Conservation (phyloP, 53 echinoderm and acorn worm species). For the Echinarachnius parma region DNA sequence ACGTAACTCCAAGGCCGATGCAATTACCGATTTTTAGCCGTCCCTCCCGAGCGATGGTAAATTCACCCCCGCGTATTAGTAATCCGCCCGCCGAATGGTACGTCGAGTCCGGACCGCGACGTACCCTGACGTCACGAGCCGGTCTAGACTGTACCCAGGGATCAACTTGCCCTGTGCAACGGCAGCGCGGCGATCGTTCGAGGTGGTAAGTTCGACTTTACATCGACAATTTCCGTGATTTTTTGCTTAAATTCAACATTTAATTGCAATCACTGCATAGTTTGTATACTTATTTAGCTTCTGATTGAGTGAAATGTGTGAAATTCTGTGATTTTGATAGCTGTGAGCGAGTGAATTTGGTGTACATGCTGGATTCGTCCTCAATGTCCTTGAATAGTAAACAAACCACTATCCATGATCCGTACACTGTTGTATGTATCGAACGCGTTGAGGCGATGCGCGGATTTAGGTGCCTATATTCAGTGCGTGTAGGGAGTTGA, state of each 20-base stretch:
- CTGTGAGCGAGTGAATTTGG: too few relatives aligned
- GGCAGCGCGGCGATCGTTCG: slow-evolving; percentile 6
- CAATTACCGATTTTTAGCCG: neutral
- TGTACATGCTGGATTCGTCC: neutral
- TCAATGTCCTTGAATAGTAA: slow-evolving; percentile 28
- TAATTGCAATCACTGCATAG: too few relatives aligned
- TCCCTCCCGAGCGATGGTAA: slow-evolving; percentile 8
- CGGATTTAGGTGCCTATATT: too few relatives aligned
- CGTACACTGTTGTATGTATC: too few relatives aligned
- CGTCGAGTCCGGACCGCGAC: slow-evolving; percentile 44
- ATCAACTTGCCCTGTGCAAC: slow-evolving; percentile 45
- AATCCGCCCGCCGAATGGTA: slow-evolving; percentile 32
- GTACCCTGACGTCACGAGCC: slow-evolving; percentile 42
- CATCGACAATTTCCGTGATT: too few relatives aligned
- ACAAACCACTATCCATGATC: neutral
- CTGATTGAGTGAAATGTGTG: too few relatives aligned
- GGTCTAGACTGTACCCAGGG: slow-evolving; percentile 40
- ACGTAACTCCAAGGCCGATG: slow-evolving; percentile 20
- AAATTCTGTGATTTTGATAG: too few relatives aligned
- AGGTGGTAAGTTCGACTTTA: slow-evolving; percentile 25
- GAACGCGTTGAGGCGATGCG: too few relatives aligned
- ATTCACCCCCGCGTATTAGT: slow-evolving; percentile 16
- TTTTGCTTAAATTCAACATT: too few relatives aligned
- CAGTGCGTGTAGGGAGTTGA: neutral
- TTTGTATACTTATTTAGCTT: too few relatives aligned